These are phyloP conservation scores for Drosophila robusta DNA, from an alignment of 2,888 invertebrate genomes.

Conservation along the genomic window DNA sequence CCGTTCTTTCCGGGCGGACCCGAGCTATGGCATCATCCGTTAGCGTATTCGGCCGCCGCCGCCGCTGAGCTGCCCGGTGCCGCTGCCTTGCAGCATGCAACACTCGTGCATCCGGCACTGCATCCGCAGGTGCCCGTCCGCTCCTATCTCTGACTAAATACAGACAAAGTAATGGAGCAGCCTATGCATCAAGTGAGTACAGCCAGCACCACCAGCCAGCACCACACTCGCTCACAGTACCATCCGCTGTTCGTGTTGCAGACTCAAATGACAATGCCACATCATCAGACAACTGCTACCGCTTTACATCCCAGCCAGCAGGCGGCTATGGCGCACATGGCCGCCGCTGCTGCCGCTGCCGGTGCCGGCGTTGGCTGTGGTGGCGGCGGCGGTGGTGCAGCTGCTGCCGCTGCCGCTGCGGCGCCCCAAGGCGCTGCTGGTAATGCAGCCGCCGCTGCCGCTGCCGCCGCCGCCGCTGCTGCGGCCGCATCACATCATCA, in stretches of 20 bases:
- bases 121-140: conserved; percentile 99
- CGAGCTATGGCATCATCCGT: conserved; percentile 97
- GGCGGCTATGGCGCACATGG: conserved; percentile 88
- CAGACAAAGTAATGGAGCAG: conserved; percentile 85
- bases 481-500: conserved; percentile 88
- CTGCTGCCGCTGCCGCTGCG: conserved; percentile 82
- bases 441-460: conserved; percentile 57
- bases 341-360: conserved; percentile 77
- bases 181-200: conserved; percentile 85
- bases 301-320: conserved; percentile 86
- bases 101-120: conserved; percentile 98
- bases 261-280: conserved; percentile 87
- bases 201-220: conserved; percentile 10
- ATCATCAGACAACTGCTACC: conserved; percentile 84
- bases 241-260: conserved; percentile 52
- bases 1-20: conserved; percentile 98
- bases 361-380: conserved; percentile 51
- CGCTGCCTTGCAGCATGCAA: conserved; percentile 92
- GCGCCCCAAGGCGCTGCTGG: conserved; percentile 66
- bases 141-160: conserved; percentile 99
- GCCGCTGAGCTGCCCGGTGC: conserved; percentile 93
- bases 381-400: conserved; percentile 82
- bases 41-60: conserved; percentile 91
- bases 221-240: not conserved
- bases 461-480: conserved; percentile 69